Base-by-base conservation (phyloP, 2,888 invertebrate species). In the Galeruca laticollis region DNA sequence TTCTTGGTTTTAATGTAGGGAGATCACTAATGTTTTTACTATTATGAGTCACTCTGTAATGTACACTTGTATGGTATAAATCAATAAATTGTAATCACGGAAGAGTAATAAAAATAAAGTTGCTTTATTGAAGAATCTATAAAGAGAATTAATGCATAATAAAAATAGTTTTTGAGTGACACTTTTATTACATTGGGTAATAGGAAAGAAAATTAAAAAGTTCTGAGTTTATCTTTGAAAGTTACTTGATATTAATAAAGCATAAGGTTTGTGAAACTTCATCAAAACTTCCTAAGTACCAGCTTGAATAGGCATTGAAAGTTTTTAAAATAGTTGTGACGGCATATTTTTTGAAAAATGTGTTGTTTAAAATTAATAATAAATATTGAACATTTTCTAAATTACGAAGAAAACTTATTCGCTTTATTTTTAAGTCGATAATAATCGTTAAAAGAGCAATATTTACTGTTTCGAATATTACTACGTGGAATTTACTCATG, bases 31-130 rank as follows among this genome's bases (percentile, higher is more conserved):
- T 0, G 9, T 0, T 35, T 11, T 35, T 2, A 11, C 11, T 35
- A 10, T 11, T 37, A 11, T 37, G 2, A 13, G 10, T 3, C 37
- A 37, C 13, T 13, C 37, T 37, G 4, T 37, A 37, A 13, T 37
- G 37, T 37, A 11, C 13, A n/a, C n/a, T n/a, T n/a, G n/a, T n/a
- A n/a, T n/a, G 20, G 2, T 56, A 64, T 56, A 51, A 64, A 57
- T 47, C 56, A 64, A 64, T 64, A 56, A 56, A 43, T n/a, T 57
- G 21, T 64, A 56, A 64, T 64, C 64, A 64, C 5, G 26, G 13
- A 10, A 11, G 13, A n/a, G 13, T n/a, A 20, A 20, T 52, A 13
- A 52, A 20, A 20, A 52, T 52, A 26, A 26, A 52, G 15, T 15
- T 2, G 10, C 11, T 52, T 52, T n/a, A 52, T 21, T 26, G 11